Evolutionary conservation across 2,113 vertebrate species (phyloP).

Genomic region (Electrona antarctica): DNA sequence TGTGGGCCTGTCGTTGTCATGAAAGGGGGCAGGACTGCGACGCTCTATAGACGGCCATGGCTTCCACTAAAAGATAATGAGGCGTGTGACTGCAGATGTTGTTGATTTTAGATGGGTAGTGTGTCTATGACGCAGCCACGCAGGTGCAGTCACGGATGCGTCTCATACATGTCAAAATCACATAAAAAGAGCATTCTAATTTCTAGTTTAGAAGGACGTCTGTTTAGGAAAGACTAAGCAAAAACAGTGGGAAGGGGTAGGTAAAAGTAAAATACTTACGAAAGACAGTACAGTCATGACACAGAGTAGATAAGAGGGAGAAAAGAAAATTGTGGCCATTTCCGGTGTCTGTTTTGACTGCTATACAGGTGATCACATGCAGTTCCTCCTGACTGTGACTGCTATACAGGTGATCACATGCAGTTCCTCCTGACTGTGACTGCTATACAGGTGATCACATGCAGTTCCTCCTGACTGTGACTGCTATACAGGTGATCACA

Average conservation of each 20-base stretch:
- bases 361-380: constrained; percentile 30
- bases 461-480: no score
- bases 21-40: no score
- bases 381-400: no score
- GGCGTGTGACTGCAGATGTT: constrained; percentile 21
- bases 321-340: constrained; percentile 1
- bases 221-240: constrained; percentile 24
- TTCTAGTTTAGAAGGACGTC: constrained; percentile 1
- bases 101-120: constrained; percentile 24
- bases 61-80: background rate
- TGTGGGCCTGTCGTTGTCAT: no score
- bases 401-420: background rate
- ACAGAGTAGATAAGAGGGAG: background rate
- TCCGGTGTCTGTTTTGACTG: constrained; percentile 57
- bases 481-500: background rate
- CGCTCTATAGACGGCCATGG: background rate
- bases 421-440: no score
- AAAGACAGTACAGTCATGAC: background rate
- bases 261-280: background rate
- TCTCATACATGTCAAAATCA: background rate
- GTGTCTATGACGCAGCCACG: constrained; percentile 30
- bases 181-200: background rate
- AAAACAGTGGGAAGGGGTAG: background rate
- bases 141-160: background rate
- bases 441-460: background rate